phyloP scores from a whole-genome alignment of 2,797 vertebrate genomes.

The Myotis vivesi region DNA sequence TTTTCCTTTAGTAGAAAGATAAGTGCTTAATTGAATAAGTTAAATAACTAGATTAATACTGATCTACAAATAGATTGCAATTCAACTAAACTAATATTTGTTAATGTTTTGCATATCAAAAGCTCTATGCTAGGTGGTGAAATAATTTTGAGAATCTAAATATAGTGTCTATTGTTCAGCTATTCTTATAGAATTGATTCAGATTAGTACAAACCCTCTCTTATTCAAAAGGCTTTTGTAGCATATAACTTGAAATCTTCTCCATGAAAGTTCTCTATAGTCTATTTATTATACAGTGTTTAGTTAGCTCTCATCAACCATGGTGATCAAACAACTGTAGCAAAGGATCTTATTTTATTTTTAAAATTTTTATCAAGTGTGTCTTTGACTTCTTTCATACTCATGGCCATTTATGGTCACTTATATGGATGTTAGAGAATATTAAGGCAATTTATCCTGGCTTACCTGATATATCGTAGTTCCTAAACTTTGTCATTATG shows the following conservation, averaged over 20 bases:
- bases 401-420: neutral
- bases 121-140: neutral
- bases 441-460: neutral
- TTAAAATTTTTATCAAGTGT: neutral
- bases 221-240: neutral
- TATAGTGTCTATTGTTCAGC: neutral
- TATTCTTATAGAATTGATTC: neutral
- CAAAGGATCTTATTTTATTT: neutral
- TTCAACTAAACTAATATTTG: neutral
- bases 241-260: neutral
- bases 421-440: neutral
- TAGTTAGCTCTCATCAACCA: neutral
- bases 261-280: neutral
- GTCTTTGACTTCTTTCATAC: neutral
- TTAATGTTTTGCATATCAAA: neutral
- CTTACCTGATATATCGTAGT: neutral
- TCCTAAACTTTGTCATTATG: neutral
- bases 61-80: neutral
- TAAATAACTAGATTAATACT: neutral
- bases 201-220: neutral
- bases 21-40: neutral
- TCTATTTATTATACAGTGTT: neutral
- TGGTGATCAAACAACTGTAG: neutral
- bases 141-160: conserved; percentile 11
- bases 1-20: neutral